phyloP scores from a whole-genome alignment of 1,140 invertebrate genomes.

The Leptopilina clavipes region DNA sequence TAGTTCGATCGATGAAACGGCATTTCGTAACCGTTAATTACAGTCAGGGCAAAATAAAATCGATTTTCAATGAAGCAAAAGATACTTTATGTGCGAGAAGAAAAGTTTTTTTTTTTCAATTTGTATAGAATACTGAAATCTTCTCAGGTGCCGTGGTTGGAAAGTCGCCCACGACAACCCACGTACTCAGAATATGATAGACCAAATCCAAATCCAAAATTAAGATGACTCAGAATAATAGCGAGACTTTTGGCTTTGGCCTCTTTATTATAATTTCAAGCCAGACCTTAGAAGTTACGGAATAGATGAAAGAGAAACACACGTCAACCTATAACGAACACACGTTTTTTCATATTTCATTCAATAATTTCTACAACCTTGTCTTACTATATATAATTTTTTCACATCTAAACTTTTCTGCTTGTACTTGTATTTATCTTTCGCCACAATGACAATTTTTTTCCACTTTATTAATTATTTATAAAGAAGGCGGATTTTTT shows the following conservation, averaged over 20 bases:
- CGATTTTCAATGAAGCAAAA: background rate
- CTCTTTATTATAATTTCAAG: constrained; percentile 11
- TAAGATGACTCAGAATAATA: constrained; percentile 57
- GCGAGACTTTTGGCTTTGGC: constrained; percentile 26
- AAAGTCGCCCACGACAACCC: constrained; percentile 63
- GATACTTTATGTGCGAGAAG: background rate
- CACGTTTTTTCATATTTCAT: background rate
- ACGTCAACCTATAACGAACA: background rate
- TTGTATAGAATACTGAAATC: constrained; percentile 20
- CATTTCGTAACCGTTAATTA: no score
- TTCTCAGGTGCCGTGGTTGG: constrained; percentile 25
- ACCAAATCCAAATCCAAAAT: constrained; percentile 62
- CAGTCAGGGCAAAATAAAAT: background rate
- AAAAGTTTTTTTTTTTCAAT: background rate
- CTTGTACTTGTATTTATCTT: background rate
- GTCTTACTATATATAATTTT: background rate
- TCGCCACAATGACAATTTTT: constrained; percentile 6
- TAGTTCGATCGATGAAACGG: no score
- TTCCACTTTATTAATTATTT: constrained; percentile 23
- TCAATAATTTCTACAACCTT: constrained; percentile 27
- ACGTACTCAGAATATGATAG: constrained; percentile 55
- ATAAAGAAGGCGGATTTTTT: background rate
- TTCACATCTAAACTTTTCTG: background rate
- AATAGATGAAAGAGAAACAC: background rate
- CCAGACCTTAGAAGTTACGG: constrained; percentile 29